Evolutionary conservation across 2,113 vertebrate genomes (phyloP).

Genomic region (Rhynchomys soricoides): DNA sequence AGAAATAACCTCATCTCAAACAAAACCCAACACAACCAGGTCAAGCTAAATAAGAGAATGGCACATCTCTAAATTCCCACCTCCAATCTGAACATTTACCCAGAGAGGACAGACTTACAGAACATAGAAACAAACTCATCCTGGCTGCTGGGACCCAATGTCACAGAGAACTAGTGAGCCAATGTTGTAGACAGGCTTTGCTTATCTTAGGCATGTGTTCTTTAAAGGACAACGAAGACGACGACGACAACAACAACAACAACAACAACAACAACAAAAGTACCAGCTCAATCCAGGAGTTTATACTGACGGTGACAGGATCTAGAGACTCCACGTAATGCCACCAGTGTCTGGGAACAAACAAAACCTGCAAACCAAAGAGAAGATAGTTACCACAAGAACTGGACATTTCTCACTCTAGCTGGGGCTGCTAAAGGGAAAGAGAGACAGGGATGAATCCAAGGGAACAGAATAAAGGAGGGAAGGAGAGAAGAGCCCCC

Average conservation of each 20-base stretch:
- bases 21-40: not conserved
- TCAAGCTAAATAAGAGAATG: not conserved
- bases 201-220: not conserved
- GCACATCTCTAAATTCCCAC: not conserved
- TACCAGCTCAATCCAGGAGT: constrained; percentile 98
- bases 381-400: constrained; percentile 52
- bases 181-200: not conserved
- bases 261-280: not conserved
- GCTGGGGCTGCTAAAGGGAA: not conserved
- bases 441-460: not conserved
- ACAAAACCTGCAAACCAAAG: constrained; percentile 90
- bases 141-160: not conserved
- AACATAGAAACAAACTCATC: not conserved
- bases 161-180: constrained; percentile 15
- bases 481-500: not conserved
- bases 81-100: not conserved
- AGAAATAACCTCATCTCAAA: not conserved
- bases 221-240: not conserved
- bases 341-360: constrained; percentile 98
- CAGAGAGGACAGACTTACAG: not conserved
- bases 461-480: not conserved
- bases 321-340: constrained; percentile 97
- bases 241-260: not conserved
- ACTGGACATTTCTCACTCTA: not conserved
- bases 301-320: constrained; percentile 94